Evolutionary conservation across 2,888 invertebrate species (phyloP).

Genomic region (Ectobius pallidus): DNA sequence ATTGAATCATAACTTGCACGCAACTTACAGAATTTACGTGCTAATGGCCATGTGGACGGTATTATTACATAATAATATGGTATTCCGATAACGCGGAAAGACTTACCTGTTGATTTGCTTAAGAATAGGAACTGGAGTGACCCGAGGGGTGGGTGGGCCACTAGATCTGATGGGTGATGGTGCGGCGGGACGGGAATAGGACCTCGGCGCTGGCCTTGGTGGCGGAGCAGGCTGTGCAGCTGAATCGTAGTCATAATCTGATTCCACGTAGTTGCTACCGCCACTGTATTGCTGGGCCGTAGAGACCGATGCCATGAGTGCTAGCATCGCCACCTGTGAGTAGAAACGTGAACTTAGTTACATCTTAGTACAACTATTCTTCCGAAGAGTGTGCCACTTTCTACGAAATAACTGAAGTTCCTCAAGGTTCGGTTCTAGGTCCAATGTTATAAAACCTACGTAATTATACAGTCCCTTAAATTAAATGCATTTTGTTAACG

Average conservation of each 20-base stretch:
- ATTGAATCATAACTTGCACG: no score
- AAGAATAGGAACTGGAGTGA: conserved; percentile 76
- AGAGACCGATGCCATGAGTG: conserved; percentile 58
- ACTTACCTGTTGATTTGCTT: conserved; percentile 83
- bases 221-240: conserved; percentile 51
- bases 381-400: neutral
- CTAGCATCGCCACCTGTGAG: conserved; percentile 53
- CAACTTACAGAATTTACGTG: no score
- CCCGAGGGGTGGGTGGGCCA: conserved; percentile 46
- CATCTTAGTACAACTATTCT: no score
- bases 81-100: neutral
- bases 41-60: no score
- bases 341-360: neutral
- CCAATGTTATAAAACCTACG: no score
- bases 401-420: no score
- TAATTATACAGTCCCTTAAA: no score
- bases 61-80: no score
- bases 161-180: conserved; percentile 16
- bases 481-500: no score
- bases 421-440: no score
- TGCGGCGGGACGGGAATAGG: conserved; percentile 29
- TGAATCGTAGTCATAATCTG: conserved; percentile 55
- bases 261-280: conserved; percentile 53
- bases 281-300: conserved; percentile 50
- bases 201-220: conserved; percentile 40